Evolutionary conservation across 2,888 invertebrate species (phyloP), one percentile per base, ranked within the genome.

Genomic region (Tipula confusa): DNA sequence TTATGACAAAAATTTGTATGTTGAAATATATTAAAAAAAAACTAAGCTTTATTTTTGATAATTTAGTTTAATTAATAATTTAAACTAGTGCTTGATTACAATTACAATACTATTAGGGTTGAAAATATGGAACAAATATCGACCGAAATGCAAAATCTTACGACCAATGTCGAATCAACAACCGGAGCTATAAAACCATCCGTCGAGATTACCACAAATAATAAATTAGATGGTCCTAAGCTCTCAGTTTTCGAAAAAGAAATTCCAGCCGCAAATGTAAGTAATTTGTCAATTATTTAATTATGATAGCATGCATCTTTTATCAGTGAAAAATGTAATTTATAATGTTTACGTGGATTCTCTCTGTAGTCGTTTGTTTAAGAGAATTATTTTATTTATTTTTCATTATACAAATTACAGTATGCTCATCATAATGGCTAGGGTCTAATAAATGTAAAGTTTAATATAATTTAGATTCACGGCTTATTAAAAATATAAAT

Each of bases 251-350:
- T 6, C 29, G 80, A 80, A 29, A 80, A 29, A 31, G 82, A 82
- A 82, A 82, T 82, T 82, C 82, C 82, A 33, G 82, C 82, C 7
- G 15, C 82, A 82, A 82, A 82, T 82, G 82, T 82, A 33, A 82
- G 82, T 33, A 9, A 24, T 64, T 18, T 29, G 80, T n/a, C n/a
- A 29, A 80, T 29, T n/a, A 29, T 80, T 6, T 29, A 11, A 29
- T 48, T 80, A 29, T 29, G 29, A 64, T 64, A 24, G 1, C n/a
- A 0, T 29, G 5, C 9, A 3, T 29, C 29, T 31, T 33, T 82
- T 82, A 82, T 82, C 82, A 82, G 18, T 18, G 18, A 82, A 29
- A 79, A 80, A 29, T 6, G 29, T n/a, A 80, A n/a, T 29, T n/a
- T 80, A 24, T 18, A 64, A n/a, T 80, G 82, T 82, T 82, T 82